phyloP scores from a whole-genome alignment of 1,140 invertebrate species.

The Drosophila jambulina region DNA sequence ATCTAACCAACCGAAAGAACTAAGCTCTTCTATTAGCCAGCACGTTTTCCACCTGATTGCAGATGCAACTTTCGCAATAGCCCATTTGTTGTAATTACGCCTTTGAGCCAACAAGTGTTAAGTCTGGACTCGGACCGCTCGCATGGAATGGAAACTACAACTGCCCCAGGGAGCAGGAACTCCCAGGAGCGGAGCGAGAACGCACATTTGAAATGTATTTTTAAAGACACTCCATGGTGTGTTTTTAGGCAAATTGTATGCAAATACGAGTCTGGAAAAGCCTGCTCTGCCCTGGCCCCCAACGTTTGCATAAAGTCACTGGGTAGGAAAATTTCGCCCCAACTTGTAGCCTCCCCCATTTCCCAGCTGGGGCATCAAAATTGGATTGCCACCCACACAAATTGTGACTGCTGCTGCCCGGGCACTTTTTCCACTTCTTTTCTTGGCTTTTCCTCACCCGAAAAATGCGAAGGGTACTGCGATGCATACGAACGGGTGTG shows the following conservation, averaged over 20 bases:
- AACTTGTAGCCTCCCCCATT: constrained; percentile 26
- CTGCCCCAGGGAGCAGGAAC: constrained; percentile 20
- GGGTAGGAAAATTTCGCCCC: constrained; percentile 1
- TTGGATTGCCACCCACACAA: constrained; percentile 73
- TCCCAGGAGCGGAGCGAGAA: constrained; percentile 25
- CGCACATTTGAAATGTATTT: constrained; percentile 76
- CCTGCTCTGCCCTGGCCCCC: constrained; percentile 1
- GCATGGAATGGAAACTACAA: constrained; percentile 24
- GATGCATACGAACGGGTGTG: constrained; percentile 17
- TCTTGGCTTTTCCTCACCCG: constrained; percentile 21
- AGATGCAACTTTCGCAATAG: constrained; percentile 55
- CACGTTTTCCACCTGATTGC: constrained; percentile 75
- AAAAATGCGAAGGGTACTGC: constrained; percentile 13
- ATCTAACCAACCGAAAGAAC: constrained; percentile 31
- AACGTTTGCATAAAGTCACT: constrained; percentile 48
- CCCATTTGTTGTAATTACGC: constrained; percentile 82
- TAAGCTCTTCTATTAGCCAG: constrained; percentile 73
- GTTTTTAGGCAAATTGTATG: constrained; percentile 84
- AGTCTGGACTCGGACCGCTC: constrained; percentile 32
- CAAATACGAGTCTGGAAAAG: constrained; percentile 69
- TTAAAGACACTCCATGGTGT: constrained; percentile 78
- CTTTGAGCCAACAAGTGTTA: constrained; percentile 82
- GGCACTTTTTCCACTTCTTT: constrained; percentile 30
- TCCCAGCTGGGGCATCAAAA: constrained; percentile 66
- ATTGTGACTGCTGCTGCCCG: constrained; percentile 53